Conservation (phyloP, 1,140 invertebrate species). For the Heliconius congener region DNA sequence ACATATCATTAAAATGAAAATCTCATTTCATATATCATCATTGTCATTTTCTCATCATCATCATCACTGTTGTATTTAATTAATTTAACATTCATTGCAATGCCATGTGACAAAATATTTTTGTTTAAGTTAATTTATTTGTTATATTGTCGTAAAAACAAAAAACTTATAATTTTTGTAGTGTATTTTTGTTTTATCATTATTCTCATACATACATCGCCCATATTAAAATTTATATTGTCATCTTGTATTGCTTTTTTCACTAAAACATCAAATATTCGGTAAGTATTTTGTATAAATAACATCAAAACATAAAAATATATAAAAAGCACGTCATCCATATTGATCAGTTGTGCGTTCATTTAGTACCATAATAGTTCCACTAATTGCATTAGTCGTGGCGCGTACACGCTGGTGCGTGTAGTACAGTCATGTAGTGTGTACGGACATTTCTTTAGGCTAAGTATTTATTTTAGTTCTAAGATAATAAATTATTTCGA, state of each 20-base stretch:
- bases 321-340: background rate
- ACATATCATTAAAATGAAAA: too few relatives aligned
- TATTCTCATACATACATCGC: too few relatives aligned
- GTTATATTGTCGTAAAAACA: too few relatives aligned
- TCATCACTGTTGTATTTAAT: background rate
- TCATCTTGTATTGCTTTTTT: too few relatives aligned
- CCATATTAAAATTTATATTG: too few relatives aligned
- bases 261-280: too few relatives aligned
- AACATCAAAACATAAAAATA: background rate
- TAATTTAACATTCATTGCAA: too few relatives aligned
- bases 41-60: background rate
- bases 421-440: background rate
- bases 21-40: background rate
- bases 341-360: background rate
- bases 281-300: background rate
- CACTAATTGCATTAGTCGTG: background rate
- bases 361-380: background rate
- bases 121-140: too few relatives aligned
- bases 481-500: slow-evolving; percentile 26
- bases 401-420: background rate
- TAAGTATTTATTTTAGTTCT: slow-evolving; percentile 38
- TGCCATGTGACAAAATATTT: too few relatives aligned
- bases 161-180: too few relatives aligned
- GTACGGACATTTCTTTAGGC: slow-evolving; percentile 17
- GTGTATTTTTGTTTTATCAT: too few relatives aligned